These are phyloP conservation scores for Saccopteryx leptura DNA, from an alignment of 2,113 vertebrate species.

Conservation along the genomic window DNA sequence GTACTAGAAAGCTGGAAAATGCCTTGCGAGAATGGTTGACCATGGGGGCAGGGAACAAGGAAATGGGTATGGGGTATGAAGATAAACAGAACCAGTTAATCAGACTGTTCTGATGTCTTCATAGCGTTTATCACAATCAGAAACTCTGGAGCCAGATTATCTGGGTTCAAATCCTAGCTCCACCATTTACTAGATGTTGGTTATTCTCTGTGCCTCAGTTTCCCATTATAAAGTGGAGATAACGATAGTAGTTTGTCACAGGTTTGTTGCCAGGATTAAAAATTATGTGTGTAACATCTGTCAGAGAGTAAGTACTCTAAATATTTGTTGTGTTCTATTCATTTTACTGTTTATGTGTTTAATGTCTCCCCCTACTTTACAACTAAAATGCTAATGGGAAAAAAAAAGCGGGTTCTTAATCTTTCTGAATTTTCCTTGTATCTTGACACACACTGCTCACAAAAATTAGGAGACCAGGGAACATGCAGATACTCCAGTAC, in stretches of 20 bases:
- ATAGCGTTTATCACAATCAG: background rate
- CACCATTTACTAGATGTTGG: background rate
- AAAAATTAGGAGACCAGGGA: no score
- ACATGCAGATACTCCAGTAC: no score
- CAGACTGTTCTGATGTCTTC: background rate
- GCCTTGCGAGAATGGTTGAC: background rate
- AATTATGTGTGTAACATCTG: background rate
- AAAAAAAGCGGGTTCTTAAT: background rate
- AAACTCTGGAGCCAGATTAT: background rate
- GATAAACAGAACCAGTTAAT: background rate
- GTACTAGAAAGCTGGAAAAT: background rate
- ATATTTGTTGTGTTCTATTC: background rate
- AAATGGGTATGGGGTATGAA: background rate
- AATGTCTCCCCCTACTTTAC: background rate
- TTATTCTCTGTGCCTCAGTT: background rate
- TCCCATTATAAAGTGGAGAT: background rate
- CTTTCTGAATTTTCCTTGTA: background rate
- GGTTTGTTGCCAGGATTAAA: background rate
- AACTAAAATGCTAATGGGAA: constrained; percentile 24
- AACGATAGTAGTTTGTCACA: background rate
- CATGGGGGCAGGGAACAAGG: background rate
- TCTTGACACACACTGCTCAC: background rate
- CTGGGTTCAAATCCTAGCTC: background rate
- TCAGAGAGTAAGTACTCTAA: background rate
- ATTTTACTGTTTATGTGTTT: background rate